Conservation (phyloP, 2,888 invertebrate genomes). For the Napeogenes sylphis region DNA sequence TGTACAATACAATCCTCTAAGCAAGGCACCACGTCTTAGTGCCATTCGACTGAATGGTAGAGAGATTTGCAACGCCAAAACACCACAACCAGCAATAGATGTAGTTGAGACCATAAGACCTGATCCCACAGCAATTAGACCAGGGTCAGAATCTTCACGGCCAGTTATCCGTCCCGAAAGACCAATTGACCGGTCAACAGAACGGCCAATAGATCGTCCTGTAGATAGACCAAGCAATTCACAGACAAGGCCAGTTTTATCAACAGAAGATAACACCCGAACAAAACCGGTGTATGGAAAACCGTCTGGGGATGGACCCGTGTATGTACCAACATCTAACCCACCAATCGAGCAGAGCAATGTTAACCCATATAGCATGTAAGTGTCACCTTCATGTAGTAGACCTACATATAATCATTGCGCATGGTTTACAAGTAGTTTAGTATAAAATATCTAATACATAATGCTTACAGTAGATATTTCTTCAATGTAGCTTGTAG, state of each 20-base stretch:
- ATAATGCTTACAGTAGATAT: no score
- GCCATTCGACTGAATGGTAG: slow-evolving; percentile 77
- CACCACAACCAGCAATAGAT: slow-evolving; percentile 46
- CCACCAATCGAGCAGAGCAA: slow-evolving; percentile 41
- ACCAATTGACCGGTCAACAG: slow-evolving; percentile 19
- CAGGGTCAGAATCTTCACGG: slow-evolving; percentile 18
- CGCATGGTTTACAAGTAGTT: slow-evolving; percentile 12
- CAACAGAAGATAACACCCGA: slow-evolving; percentile 45
- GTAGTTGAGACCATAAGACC: slow-evolving; percentile 36
- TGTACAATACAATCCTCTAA: slow-evolving; percentile 75
- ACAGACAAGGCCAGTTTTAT: slow-evolving; percentile 33
- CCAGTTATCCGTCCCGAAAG: slow-evolving; percentile 22
- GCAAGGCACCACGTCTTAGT: slow-evolving; percentile 66
- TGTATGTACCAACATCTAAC: slow-evolving; percentile 51
- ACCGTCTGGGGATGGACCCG: slow-evolving; percentile 49
- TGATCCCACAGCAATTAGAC: slow-evolving; percentile 12
- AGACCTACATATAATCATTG: background rate
- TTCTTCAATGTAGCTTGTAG: no score
- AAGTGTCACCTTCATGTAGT: slow-evolving; percentile 37
- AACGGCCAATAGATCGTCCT: slow-evolving; percentile 27
- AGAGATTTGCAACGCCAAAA: slow-evolving; percentile 75
- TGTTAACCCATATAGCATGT: slow-evolving; percentile 57
- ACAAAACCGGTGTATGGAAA: slow-evolving; percentile 50
- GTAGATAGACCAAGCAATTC: slow-evolving; percentile 25
- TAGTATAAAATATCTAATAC: slow-evolving; percentile 3